These are phyloP conservation scores for Paralichthys olivaceus DNA, from an alignment of 2,113 vertebrate genomes.

Conservation along the genomic window DNA sequence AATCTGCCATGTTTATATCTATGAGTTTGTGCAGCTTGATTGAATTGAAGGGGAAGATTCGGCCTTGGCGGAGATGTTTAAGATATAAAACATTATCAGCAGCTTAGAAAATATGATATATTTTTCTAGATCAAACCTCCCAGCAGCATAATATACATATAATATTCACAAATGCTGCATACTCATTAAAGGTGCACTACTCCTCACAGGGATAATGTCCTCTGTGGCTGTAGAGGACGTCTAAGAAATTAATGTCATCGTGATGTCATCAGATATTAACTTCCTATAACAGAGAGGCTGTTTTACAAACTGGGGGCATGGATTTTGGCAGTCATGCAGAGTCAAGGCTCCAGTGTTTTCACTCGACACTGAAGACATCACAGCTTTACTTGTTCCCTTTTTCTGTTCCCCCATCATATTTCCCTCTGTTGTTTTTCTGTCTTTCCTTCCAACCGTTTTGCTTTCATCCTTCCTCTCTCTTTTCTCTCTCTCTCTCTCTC, in stretches of 20 bases:
- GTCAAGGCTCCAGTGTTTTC: not conserved
- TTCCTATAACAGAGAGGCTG: not conserved
- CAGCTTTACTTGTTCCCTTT: not conserved
- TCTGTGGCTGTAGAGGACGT: not conserved
- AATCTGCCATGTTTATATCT: too few relatives aligned
- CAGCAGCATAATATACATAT: too few relatives aligned
- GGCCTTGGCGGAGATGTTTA: too few relatives aligned
- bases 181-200: not conserved
- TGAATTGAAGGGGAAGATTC: too few relatives aligned
- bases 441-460: not conserved
- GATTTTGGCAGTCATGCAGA: not conserved
- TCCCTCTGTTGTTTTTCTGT: conserved; percentile 10
- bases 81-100: too few relatives aligned
- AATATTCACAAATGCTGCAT: not conserved
- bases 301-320: not conserved
- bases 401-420: not conserved
- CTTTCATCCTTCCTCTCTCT: too few relatives aligned
- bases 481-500: conserved; percentile 4
- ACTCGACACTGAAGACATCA: not conserved
- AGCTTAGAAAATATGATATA: too few relatives aligned
- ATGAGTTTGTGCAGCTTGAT: too few relatives aligned
- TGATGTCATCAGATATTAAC: conserved; percentile 1
- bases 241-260: conserved; percentile 1
- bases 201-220: not conserved
- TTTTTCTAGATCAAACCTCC: too few relatives aligned